Conservation (phyloP, 2,888 invertebrate species). For the Drosophila neutralis region DNA sequence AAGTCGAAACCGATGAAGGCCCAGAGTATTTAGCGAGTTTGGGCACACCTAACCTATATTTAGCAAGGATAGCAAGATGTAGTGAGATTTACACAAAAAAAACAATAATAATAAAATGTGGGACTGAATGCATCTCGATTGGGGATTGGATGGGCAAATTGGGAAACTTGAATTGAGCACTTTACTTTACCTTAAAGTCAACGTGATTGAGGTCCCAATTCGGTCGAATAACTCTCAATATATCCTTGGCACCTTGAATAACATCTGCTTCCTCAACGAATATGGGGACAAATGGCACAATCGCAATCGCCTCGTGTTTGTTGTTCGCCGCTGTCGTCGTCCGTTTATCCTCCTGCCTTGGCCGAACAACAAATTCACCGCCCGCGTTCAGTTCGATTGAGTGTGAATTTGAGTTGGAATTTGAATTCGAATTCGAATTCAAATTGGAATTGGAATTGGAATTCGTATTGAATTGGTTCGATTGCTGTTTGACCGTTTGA, state of each 20-base stretch:
- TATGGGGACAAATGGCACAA: constrained; percentile 86
- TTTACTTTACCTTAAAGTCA: constrained; percentile 88
- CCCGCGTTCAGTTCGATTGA: constrained; percentile 39
- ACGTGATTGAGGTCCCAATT: constrained; percentile 88
- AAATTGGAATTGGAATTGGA: constrained; percentile 22
- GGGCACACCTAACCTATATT: constrained; percentile 16
- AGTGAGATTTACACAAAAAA: constrained; percentile 13
- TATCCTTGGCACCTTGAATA: constrained; percentile 88
- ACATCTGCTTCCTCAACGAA: constrained; percentile 89
- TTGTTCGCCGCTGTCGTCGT: constrained; percentile 14
- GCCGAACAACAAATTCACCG: constrained; percentile 49
- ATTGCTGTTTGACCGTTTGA: constrained; percentile 68
- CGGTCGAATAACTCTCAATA: constrained; percentile 89
- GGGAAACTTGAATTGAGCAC: not conserved
- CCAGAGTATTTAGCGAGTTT: constrained; percentile 24
- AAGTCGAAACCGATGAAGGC: constrained; percentile 3
- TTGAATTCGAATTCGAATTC: constrained; percentile 29
- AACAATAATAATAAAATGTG: not conserved
- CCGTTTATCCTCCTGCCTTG: constrained; percentile 40
- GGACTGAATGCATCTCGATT: not conserved
- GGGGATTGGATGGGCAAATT: not conserved
- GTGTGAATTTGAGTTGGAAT: constrained; percentile 41
- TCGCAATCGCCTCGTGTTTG: constrained; percentile 51
- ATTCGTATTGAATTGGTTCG: constrained; percentile 52
- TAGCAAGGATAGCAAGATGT: not conserved